Percentiles rank a stretch among this genome's conserved stretches.
phyloP scores from a whole-genome alignment of 2,797 vertebrate genomes.

The Cynopterus sphinx region DNA sequence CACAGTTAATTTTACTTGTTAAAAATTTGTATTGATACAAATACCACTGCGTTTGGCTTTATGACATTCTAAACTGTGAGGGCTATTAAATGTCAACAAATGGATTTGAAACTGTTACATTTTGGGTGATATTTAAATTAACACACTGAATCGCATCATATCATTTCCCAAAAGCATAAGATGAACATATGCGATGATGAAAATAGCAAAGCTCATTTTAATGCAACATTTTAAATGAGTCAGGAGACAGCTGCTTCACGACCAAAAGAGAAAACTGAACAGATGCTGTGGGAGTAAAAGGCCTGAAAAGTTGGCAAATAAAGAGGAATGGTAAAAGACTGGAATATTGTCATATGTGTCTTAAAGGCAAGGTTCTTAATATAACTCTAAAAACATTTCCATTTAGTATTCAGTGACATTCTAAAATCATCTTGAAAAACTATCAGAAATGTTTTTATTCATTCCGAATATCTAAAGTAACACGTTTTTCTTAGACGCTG shows the following conservation, averaged over 20 bases:
- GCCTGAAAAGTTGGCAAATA: slow-evolving; percentile 65
- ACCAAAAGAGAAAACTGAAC: slow-evolving; percentile 58
- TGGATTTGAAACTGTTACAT: slow-evolving; percentile 43
- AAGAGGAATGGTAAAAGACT: slow-evolving; percentile 37
- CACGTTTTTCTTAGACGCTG: not conserved
- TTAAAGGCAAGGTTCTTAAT: slow-evolving; percentile 44
- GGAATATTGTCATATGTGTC: not conserved
- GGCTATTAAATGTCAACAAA: slow-evolving; percentile 68
- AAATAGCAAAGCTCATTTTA: slow-evolving; percentile 61
- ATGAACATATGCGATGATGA: slow-evolving; percentile 61
- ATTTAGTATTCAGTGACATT: slow-evolving; percentile 42
- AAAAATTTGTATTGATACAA: slow-evolving; percentile 29
- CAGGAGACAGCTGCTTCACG: slow-evolving; percentile 64
- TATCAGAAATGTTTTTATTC: not conserved
- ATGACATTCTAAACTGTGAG: slow-evolving; percentile 62
- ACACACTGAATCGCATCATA: slow-evolving; percentile 34
- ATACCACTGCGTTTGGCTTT: slow-evolving; percentile 25
- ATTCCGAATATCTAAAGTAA: slow-evolving; percentile 17
- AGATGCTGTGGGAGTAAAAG: slow-evolving; percentile 55
- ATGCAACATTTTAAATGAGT: slow-evolving; percentile 62
- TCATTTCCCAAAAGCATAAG: slow-evolving; percentile 52
- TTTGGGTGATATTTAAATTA: slow-evolving; percentile 67
- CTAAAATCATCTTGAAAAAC: slow-evolving; percentile 53
- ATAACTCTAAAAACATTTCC: slow-evolving; percentile 59
- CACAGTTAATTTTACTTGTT: not conserved